A percentile compares a stretch with the other conserved stretches of the same genome.
Conservation (phyloP, 2,113 vertebrate species). For the Mesoclemmys tuberculata region DNA sequence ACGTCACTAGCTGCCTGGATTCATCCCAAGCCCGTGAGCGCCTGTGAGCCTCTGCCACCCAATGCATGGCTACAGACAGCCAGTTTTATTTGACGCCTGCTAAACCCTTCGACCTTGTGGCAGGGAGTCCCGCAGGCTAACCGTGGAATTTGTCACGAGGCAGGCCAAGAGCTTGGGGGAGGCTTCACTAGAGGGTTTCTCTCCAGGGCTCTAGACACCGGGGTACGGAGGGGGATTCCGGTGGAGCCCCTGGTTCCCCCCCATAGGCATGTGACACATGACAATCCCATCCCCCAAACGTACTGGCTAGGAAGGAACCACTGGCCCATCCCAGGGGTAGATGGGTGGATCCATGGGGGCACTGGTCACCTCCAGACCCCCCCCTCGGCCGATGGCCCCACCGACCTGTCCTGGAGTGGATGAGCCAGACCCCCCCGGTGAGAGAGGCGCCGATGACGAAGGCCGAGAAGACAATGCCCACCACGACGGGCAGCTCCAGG, state of each 20-base stretch:
- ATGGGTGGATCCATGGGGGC: neutral
- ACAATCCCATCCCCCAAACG: neutral
- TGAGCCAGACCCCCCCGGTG: slow-evolving; percentile 81
- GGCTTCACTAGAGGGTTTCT: neutral
- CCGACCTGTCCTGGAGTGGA: slow-evolving; percentile 80
- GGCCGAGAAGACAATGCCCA: slow-evolving; percentile 77
- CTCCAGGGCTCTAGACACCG: neutral
- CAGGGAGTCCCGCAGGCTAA: no score
- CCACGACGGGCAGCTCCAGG: slow-evolving; percentile 62
- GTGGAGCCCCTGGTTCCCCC: neutral
- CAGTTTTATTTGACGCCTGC: no score
- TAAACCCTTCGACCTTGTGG: no score
- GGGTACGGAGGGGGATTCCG: neutral
- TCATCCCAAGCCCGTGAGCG: neutral
- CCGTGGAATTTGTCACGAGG: neutral
- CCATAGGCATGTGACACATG: neutral
- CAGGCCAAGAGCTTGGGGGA: neutral
- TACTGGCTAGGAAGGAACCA: neutral
- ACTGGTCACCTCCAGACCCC: neutral
- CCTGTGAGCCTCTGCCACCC: neutral
- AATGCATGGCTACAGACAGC: no score
- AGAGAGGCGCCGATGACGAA: slow-evolving; percentile 80
- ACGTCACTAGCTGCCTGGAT: neutral
- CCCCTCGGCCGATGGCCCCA: neutral
- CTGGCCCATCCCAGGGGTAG: no score